These are phyloP conservation scores for Charina bottae DNA, from an alignment of 2,113 vertebrate species.

Conservation along the genomic window DNA sequence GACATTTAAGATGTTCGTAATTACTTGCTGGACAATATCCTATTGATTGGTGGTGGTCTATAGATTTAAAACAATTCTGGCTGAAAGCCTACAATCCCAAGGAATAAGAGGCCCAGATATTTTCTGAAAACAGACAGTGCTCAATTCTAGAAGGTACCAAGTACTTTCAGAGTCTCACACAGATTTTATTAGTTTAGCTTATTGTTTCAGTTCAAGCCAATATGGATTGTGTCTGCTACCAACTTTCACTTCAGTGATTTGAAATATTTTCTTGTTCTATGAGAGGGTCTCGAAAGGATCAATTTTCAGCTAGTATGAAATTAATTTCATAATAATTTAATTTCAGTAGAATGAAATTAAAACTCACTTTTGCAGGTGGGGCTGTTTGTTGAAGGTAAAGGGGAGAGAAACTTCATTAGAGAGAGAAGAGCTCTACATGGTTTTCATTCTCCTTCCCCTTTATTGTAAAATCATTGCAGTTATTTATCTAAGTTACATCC, in stretches of 20 bases:
- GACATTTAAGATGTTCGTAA: background rate
- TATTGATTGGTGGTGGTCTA: background rate
- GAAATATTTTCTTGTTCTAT: background rate
- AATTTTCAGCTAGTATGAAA: background rate
- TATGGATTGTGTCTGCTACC: background rate
- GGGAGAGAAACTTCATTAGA: background rate
- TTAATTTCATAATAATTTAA: too few species aligned
- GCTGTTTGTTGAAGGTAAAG: background rate
- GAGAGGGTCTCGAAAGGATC: background rate
- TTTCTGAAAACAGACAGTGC: background rate
- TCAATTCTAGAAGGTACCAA: background rate
- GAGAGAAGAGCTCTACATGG: background rate
- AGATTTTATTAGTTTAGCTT: background rate
- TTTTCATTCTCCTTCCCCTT: background rate
- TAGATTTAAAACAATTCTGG: background rate
- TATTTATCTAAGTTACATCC: background rate
- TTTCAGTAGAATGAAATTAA: background rate
- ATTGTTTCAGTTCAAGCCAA: background rate
- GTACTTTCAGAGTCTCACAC: background rate
- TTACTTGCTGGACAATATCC: background rate
- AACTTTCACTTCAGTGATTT: background rate
- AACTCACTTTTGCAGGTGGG: background rate
- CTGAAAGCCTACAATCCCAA: background rate
- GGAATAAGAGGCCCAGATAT: background rate
- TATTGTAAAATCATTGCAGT: background rate